A percentile compares a stretch with the other conserved stretches of the same genome.
phyloP scores from a whole-genome alignment of 2,888 invertebrate genomes.

The Erpobdella octoculata region DNA sequence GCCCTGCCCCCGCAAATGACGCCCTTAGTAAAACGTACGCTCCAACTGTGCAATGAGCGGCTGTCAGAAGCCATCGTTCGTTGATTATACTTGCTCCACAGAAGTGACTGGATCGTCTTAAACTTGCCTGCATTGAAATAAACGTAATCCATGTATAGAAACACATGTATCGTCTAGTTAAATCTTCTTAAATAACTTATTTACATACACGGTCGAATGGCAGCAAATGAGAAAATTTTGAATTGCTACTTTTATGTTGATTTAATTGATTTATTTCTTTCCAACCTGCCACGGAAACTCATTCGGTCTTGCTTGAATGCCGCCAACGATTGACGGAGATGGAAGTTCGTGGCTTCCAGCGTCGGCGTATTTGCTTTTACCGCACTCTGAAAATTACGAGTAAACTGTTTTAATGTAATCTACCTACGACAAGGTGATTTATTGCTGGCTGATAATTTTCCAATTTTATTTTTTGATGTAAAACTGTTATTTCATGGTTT shows the following conservation, averaged over 20 bases:
- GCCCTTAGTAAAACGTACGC: too few species aligned
- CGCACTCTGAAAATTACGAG: conserved; percentile 24
- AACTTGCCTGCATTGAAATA: neutral
- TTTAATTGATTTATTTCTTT: neutral
- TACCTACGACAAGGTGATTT: too few species aligned
- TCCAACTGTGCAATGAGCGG: conserved; percentile 34
- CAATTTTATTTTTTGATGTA: neutral
- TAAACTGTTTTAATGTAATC: neutral
- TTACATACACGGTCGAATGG: neutral
- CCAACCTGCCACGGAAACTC: conserved; percentile 35
- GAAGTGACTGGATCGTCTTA: too few species aligned
- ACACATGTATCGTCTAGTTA: neutral
- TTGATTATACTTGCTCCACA: conserved; percentile 34
- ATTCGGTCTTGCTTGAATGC: conserved; percentile 30
- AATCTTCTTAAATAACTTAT: neutral
- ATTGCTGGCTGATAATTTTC: too few species aligned
- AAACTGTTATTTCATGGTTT: neutral
- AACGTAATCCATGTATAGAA: neutral
- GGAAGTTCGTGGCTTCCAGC: conserved; percentile 28
- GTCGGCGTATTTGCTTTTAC: conserved; percentile 31
- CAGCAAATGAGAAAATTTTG: neutral
- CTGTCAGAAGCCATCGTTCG: conserved; percentile 32
- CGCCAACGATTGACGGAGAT: conserved; percentile 30
- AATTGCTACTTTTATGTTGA: neutral
- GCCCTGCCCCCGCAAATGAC: too few species aligned